Evolutionary conservation across 1,140 invertebrate genomes (phyloP), one percentile per base, ranked within the genome.

Genomic region (Aleiodes sp.): DNA sequence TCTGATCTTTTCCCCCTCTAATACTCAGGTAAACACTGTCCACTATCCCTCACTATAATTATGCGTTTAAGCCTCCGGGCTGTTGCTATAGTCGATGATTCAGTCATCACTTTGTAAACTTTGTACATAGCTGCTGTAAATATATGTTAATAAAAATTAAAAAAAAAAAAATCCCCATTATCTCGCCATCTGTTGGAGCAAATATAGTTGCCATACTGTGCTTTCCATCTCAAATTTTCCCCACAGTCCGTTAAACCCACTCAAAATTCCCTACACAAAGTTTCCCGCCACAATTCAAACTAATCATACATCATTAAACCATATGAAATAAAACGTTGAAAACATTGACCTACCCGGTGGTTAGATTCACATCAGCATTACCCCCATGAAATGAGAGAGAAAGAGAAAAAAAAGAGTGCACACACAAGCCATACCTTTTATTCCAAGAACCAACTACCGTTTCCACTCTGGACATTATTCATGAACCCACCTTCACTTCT

Each of bases 401-500:
- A 43, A 60, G 31, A 28, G 21, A 24, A 24, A 63, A 37, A 39
- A 39, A 1, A 43, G 12, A 43, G 41, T n/a, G n/a, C 2, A 19
- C 8, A 6, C 31, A 21, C 46, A 8, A 21, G 3, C 16, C 46
- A 21, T 52, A 12, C 19, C 46, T 52, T 52, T 52, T 67, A 56
- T 67, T 67, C 65, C 56, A 59, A 57, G 65, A 67, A 67, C 14
- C 33, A 31, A 33, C 65, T 52, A 67, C 57, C 65, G 35, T 56
- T 56, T 59, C 39, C 31, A 67, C 46, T 52, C 46, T 16, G 57
- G 65, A 67, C 65, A 67, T 67, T 67, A 67, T 67, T 67, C 65
- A 67, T 67, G 65, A 67, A 67, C 29, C 65, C 33, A 39, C 65
- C 43, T 65, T 46, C 43, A 65, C 63, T 21, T 31, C 41, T 56